Evolutionary conservation across 2,113 vertebrate species (phyloP).

Genomic region (Macroglossus sobrinus): DNA sequence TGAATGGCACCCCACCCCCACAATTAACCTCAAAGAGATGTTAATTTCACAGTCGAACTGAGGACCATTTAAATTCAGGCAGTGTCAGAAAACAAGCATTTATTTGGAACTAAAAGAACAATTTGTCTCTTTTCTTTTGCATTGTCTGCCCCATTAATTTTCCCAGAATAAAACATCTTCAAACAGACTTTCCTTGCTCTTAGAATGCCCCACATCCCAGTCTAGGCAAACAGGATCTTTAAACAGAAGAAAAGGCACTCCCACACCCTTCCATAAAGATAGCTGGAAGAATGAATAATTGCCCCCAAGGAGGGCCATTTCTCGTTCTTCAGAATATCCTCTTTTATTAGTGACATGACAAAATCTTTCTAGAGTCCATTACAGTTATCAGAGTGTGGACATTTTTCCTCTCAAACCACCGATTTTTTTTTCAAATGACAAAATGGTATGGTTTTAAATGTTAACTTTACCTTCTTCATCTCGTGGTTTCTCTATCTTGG

Average conservation of each 20-base stretch:
- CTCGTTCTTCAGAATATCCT: neutral
- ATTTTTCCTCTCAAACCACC: neutral
- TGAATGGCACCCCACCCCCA: constrained; percentile 70
- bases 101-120: constrained; percentile 75
- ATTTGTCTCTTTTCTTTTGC: constrained; percentile 70
- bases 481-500: neutral
- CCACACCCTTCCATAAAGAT: neutral
- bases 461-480: neutral
- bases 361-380: neutral
- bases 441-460: neutral
- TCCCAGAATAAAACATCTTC: constrained; percentile 65
- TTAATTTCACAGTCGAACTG: constrained; percentile 75
- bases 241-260: neutral
- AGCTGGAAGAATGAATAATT: neutral
- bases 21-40: constrained; percentile 76
- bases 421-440: neutral
- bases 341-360: neutral
- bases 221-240: neutral
- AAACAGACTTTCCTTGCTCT: neutral
- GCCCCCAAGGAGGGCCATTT: neutral
- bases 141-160: constrained; percentile 60
- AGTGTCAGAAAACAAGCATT: constrained; percentile 74
- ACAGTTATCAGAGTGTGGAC: neutral
- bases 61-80: constrained; percentile 74
- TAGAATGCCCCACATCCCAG: neutral